Conservation (phyloP, 2,888 invertebrate species). For the Drosophila greeni region DNA sequence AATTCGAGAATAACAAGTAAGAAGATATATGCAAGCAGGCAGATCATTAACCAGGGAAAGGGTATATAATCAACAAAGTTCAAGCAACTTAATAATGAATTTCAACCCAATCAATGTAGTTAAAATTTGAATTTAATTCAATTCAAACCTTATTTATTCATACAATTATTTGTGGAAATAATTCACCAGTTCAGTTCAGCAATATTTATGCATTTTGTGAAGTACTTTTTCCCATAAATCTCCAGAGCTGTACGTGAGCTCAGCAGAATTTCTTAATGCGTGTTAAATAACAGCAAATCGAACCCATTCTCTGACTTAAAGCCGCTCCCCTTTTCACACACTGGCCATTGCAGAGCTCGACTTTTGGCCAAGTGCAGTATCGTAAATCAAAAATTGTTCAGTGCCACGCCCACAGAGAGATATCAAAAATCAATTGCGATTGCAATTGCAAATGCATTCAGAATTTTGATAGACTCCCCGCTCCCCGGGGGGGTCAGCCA, state of each 20-base stretch:
- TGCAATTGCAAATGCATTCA: constrained; percentile 55
- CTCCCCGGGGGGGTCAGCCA: constrained; percentile 19
- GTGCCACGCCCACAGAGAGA: constrained; percentile 52
- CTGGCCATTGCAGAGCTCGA: constrained; percentile 30
- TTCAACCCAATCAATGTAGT: background rate
- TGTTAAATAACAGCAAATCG: constrained; percentile 7
- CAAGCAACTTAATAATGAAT: background rate
- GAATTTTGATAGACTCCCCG: constrained; percentile 62
- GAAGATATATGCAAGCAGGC: background rate
- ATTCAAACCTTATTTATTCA: constrained; percentile 5
- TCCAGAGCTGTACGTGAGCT: constrained; percentile 4
- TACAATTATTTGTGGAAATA: constrained; percentile 13
- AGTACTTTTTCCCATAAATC: constrained; percentile 20
- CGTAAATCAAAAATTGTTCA: constrained; percentile 62
- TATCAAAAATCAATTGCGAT: constrained; percentile 61
- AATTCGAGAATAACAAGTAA: constrained; percentile 37
- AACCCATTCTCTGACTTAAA: constrained; percentile 9
- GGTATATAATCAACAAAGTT: background rate
- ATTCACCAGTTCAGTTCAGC: background rate
- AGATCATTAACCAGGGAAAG: background rate
- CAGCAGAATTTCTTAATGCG: constrained; percentile 16
- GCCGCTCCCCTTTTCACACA: constrained; percentile 5
- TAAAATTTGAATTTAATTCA: constrained; percentile 5
- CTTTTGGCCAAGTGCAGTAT: constrained; percentile 48
- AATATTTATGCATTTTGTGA: constrained; percentile 18